Base-by-base conservation (phyloP, 2,888 invertebrate species). In the Ferdinandea cuprea region DNA sequence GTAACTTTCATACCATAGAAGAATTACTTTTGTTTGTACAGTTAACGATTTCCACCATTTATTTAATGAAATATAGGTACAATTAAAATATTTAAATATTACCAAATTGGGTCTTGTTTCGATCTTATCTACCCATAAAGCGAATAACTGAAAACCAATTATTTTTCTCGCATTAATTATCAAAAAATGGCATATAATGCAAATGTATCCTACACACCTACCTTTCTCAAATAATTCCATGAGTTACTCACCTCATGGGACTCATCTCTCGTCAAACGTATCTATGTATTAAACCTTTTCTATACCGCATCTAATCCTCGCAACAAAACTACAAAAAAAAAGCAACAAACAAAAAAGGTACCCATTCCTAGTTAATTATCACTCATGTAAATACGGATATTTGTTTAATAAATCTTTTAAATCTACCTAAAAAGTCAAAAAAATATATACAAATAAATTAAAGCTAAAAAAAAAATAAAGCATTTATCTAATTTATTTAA, bases 401-500 rank as follows among this genome's bases (percentile, higher is more conserved):
- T 21, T 52, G 42, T 28, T 32, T 28, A 68, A 76, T 76, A 61
- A 76, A 68, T 76, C 76, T 61, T 50, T 11, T 9, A 73, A 56
- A 48, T 65, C 73, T 3, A 50, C 63, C n/a, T 8, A 72, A 63
- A 35, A 44, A 72, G 32, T 48, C 32, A 21, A 48, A 4, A 30
- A 58, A 48, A 28, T 19, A 32, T 19, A 54, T 19, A 17, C 11
- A 17, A n/a, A 54, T 35, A 17, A 11, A 15, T 19, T 5, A 44
- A 56, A 30, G 28, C 3, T n/a, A 19, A 11, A 30, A n/a, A 59
- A 50, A 52, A 52, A 42, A 52, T 40, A 48, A 48, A 56, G 7
- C 30, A 37, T 40, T 74, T 74, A 66, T 68, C 68, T 76, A 76
- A 76, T 68, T 76, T 76, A 76, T 68, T 74, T 66, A 58, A 66